Conservation (phyloP, 2,888 invertebrate genomes). For the Sialis lutaria region DNA sequence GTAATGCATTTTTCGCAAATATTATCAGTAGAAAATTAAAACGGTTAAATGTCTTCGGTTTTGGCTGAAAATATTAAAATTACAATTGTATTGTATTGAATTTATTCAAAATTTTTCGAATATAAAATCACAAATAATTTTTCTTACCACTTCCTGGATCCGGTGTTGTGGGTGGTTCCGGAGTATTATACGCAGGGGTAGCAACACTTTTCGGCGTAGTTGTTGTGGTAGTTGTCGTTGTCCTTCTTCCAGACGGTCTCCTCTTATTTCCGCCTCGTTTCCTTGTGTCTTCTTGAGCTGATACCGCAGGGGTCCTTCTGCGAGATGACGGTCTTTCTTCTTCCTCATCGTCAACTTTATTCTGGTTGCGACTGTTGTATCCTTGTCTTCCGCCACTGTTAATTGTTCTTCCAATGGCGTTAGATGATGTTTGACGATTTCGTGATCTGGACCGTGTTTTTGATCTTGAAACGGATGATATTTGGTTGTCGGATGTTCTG, state of each 20-base stretch:
- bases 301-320: too few relatives aligned
- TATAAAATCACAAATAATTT: neutral
- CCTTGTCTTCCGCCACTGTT: constrained; percentile 5
- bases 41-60: too few relatives aligned
- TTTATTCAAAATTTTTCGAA: neutral
- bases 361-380: neutral
- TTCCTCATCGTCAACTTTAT: neutral
- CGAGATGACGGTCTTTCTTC: neutral
- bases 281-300: too few relatives aligned
- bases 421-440: neutral
- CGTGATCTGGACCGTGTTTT: constrained; percentile 22
- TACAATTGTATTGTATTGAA: neutral
- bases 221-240: constrained; percentile 29
- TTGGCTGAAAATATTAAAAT: neutral
- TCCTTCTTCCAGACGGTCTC: constrained; percentile 14
- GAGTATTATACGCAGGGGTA: constrained; percentile 38
- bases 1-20: too few relatives aligned
- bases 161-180: constrained; percentile 76
- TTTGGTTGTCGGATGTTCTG: constrained; percentile 20
- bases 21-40: too few relatives aligned
- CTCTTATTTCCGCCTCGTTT: constrained; percentile 14
- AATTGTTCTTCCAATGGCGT: neutral
- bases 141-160: constrained; percentile 63
- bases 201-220: constrained; percentile 29
- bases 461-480: constrained; percentile 20